A percentile compares a stretch with the other conserved stretches of the same genome.
Conservation (phyloP, 2,113 vertebrate genomes). For the Hylia prasina region DNA sequence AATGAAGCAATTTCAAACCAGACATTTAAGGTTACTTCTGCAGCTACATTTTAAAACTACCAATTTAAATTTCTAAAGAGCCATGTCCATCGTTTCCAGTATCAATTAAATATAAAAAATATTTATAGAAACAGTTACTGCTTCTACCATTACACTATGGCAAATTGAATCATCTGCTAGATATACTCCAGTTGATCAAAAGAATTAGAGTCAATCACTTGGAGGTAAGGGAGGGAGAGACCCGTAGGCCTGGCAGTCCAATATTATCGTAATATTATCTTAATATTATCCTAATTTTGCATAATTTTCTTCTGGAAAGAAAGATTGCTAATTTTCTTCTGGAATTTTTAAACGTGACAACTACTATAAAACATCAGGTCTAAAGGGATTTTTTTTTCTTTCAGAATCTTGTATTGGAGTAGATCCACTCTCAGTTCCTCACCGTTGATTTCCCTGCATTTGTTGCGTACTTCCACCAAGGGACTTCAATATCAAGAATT, state of each 20-base stretch:
- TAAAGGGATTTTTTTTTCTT: background rate
- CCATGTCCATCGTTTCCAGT: background rate
- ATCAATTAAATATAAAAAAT: conserved; percentile 30
- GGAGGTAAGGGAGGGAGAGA: background rate
- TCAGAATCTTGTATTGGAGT: fast-evolving
- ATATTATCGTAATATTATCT: no score
- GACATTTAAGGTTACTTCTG: conserved; percentile 1
- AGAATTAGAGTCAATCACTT: background rate
- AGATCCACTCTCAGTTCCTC: background rate
- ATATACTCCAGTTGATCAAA: background rate
- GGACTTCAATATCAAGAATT: background rate
- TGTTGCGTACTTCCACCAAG: background rate
- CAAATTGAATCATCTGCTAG: conserved; percentile 12
- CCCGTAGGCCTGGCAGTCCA: background rate
- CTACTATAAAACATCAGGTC: background rate
- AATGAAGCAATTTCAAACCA: conserved; percentile 22
- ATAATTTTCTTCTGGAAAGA: background rate
- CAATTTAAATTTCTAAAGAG: background rate
- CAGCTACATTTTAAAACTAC: background rate
- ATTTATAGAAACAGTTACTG: background rate
- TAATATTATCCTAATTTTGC: background rate
- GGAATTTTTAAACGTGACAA: background rate
- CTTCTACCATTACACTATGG: background rate
- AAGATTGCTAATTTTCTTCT: background rate
- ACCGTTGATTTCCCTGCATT: background rate